Evolutionary conservation across 2,797 vertebrate species (phyloP).

Genomic region (Pempheris klunzingeri): DNA sequence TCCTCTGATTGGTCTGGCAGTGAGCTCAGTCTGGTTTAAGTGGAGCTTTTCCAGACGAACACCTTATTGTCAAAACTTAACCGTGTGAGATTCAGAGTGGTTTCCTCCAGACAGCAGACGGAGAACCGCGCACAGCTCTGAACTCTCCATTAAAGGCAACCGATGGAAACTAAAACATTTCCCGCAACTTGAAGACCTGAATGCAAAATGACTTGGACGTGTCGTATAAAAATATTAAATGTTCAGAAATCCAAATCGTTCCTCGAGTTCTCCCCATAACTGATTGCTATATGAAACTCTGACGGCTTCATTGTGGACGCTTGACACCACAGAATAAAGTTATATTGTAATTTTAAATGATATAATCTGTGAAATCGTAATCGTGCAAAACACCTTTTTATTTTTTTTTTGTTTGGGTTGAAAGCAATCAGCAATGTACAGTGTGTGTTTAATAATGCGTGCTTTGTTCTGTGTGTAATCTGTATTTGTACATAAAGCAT

Average conservation of each 20-base stretch:
- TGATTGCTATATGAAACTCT: constrained; percentile 82
- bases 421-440: constrained; percentile 91
- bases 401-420: constrained; percentile 91
- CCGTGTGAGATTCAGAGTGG: constrained; percentile 8
- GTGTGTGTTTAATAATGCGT: constrained; percentile 92
- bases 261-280: constrained; percentile 82
- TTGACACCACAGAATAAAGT: constrained; percentile 84
- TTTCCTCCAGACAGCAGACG: constrained; percentile 16
- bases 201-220: constrained; percentile 40
- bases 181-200: constrained; percentile 30
- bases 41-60: constrained; percentile 32
- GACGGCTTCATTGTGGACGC: constrained; percentile 86
- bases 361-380: constrained; percentile 91
- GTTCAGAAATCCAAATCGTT: constrained; percentile 61
- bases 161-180: constrained; percentile 55
- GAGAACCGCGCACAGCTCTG: constrained; percentile 18
- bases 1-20: constrained; percentile 27
- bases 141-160: constrained; percentile 60
- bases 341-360: constrained; percentile 90
- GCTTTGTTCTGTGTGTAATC: constrained; percentile 98
- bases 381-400: constrained; percentile 90
- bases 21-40: constrained; percentile 30
- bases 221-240: constrained; percentile 44
- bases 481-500: constrained; percentile 97
- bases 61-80: neutral